Evolutionary conservation across 2,888 invertebrate species (phyloP).

Genomic region (Julus scandinavius): DNA sequence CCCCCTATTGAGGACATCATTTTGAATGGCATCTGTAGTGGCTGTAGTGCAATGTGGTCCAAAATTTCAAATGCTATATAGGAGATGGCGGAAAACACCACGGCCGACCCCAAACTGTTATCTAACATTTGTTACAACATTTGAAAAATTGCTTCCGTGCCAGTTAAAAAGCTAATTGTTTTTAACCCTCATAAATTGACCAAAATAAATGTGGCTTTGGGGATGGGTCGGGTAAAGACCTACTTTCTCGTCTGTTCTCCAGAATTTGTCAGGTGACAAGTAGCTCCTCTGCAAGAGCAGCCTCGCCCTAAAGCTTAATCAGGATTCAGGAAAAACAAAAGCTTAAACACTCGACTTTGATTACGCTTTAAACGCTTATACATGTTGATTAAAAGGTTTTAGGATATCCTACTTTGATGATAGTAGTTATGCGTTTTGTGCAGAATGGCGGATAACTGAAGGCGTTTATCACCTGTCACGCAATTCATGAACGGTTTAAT

Average conservation of each 20-base stretch:
- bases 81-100: not conserved
- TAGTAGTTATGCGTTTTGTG: not conserved
- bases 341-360: not conserved
- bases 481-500: not conserved
- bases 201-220: not conserved
- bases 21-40: too few species aligned
- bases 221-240: not conserved
- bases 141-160: too few species aligned
- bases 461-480: conserved; percentile 2
- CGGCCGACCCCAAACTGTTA: not conserved
- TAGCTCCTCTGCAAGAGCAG: not conserved
- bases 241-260: not conserved
- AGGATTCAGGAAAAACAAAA: not conserved
- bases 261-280: not conserved
- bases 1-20: too few species aligned
- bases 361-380: not conserved
- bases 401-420: not conserved
- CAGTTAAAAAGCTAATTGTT: too few species aligned
- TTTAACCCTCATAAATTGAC: not conserved
- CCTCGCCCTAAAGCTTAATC: not conserved
- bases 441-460: not conserved
- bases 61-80: too few species aligned
- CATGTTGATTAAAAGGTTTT: not conserved
- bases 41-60: too few species aligned
- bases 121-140: too few species aligned